Base-by-base conservation (phyloP, 2,888 invertebrate species). In the Dryomyza anilis region DNA sequence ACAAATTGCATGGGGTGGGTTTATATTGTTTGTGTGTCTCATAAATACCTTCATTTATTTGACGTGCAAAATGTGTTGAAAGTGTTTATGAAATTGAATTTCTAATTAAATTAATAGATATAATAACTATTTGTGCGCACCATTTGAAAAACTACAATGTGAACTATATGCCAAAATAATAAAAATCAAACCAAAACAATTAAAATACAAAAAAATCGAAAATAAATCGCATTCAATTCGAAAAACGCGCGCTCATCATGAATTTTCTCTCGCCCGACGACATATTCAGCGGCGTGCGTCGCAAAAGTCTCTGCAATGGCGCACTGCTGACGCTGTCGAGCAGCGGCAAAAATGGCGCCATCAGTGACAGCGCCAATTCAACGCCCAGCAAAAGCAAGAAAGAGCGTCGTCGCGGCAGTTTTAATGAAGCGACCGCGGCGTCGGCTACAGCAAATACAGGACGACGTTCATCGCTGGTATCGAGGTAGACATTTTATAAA, bases 391-490 rank as follows among this genome's bases (percentile, higher is more conserved):
- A 78, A 72, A 73, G 72, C 19, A 80, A 78, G 67, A 79, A 80
- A 67, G 78, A 79, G 57, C 71, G 78, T 2, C 74, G 81, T 58
- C 76, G 81, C 19, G 80, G 81, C 57, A 82, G 80, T 70, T 80
- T 79, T 63, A 81, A 78, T 76, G 81, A 80, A 50, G 67, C 75
- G 23, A 73, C 67, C 27, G n/a, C 58, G 2, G 57, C 29, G 30
- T 50, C 50, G 27, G 64, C 63, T 63, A 58, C 61, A 14, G 67
- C 68, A 27, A 68, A 65, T 66, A 67, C 63, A 65, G 83, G 78
- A 66, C 76, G 85, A 27, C 76, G 85, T 64, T 81, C 84, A 10
- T 85, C 85, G 59, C 74, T 85, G 64, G 84, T 85, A 56, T 79
- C 83, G 73, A 85, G 85, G 85, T 85, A 82, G 45, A 53, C 16